phyloP scores from a whole-genome alignment of 2,797 vertebrate species.

The Sebastolobus alascanus region DNA sequence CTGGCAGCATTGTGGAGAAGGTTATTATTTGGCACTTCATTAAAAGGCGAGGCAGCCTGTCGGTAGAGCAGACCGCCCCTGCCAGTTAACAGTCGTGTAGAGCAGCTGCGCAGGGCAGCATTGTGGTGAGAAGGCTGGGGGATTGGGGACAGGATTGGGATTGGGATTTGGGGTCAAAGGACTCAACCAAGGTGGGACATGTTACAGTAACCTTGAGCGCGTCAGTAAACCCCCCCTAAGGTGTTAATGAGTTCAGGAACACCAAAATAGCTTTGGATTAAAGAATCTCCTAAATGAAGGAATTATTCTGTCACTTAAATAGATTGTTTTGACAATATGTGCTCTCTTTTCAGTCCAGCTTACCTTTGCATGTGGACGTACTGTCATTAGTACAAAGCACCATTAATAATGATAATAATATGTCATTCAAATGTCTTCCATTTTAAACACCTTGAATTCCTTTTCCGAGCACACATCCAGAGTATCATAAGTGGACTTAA shows the following conservation, averaged over 20 bases:
- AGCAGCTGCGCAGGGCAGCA: constrained; percentile 82
- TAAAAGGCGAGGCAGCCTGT: constrained; percentile 85
- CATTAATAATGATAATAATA: constrained; percentile 72
- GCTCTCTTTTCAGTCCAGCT: constrained; percentile 69
- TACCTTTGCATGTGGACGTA: constrained; percentile 74
- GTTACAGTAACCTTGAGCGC: constrained; percentile 78
- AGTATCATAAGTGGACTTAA: constrained; percentile 59
- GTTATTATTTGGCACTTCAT: constrained; percentile 91
- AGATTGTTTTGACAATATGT: constrained; percentile 68
- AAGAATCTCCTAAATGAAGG: constrained; percentile 72
- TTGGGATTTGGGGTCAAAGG: constrained; percentile 81
- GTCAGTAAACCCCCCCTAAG: constrained; percentile 63
- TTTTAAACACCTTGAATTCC: constrained; percentile 51
- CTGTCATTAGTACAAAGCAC: constrained; percentile 77
- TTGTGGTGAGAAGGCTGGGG: constrained; percentile 76
- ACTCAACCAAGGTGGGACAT: constrained; percentile 80
- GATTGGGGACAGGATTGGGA: constrained; percentile 78
- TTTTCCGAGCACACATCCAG: constrained; percentile 59
- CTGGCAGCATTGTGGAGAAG: constrained; percentile 86
- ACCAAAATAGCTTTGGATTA: constrained; percentile 81
- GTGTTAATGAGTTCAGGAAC: constrained; percentile 81
- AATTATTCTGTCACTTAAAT: constrained; percentile 72
- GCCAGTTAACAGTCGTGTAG: constrained; percentile 90
- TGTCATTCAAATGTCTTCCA: constrained; percentile 53
- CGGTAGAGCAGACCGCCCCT: constrained; percentile 78